phyloP scores from a whole-genome alignment of 2,797 vertebrate genomes.

The Dallia pectoralis region DNA sequence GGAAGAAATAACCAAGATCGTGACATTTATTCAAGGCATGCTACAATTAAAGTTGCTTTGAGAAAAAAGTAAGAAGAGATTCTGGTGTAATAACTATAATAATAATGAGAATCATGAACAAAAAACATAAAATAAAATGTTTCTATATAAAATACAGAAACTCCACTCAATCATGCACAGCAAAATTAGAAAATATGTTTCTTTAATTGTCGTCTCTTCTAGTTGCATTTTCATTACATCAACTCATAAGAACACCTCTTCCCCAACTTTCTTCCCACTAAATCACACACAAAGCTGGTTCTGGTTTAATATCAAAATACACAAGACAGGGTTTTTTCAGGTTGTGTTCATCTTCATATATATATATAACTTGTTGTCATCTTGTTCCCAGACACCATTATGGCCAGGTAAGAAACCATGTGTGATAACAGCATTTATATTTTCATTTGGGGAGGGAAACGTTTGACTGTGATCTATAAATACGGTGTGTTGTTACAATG shows the following conservation, averaged over 20 bases:
- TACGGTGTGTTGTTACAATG: conserved; percentile 59
- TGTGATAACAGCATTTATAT: conserved; percentile 69
- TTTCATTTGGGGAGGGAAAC: conserved; percentile 72
- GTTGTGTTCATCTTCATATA: conserved; percentile 57
- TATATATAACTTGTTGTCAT: conserved; percentile 47
- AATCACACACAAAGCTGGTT: conserved; percentile 69
- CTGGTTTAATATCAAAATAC: conserved; percentile 84
- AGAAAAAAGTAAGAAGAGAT: conserved; percentile 71
- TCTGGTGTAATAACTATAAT: conserved; percentile 58
- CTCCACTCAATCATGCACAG: conserved; percentile 78
- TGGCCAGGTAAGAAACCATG: conserved; percentile 66
- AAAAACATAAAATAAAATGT: conserved; percentile 65
- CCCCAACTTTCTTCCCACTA: conserved; percentile 51
- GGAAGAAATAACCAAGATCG: conserved; percentile 74
- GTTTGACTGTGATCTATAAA: conserved; percentile 64
- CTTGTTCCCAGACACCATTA: conserved; percentile 78
- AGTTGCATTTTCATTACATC: conserved; percentile 80
- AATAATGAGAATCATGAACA: conserved; percentile 61
- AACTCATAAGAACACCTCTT: conserved; percentile 74
- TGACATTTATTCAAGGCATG: conserved; percentile 85
- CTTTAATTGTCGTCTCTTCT: conserved; percentile 82
- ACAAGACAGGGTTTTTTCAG: conserved; percentile 72
- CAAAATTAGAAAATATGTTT: conserved; percentile 79
- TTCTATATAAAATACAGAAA: conserved; percentile 72
- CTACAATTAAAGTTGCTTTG: conserved; percentile 78